A percentile compares a stretch with the other conserved stretches of the same genome.
These are phyloP conservation scores for Archaeoteleia sp. DNA, from an alignment of 2,888 invertebrate species.

Conservation along the genomic window DNA sequence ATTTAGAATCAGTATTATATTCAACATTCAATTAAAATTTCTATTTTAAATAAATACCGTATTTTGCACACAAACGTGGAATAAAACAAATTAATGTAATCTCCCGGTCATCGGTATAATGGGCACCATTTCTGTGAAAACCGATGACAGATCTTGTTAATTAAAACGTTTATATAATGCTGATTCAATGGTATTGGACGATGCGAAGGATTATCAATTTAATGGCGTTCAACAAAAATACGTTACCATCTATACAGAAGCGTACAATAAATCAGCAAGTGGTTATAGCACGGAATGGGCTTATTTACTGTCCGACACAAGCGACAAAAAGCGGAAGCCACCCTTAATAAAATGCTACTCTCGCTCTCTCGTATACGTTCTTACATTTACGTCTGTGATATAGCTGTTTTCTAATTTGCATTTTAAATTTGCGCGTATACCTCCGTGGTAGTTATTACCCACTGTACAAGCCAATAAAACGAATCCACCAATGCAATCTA, in stretches of 20 bases:
- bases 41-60: constrained; percentile 21
- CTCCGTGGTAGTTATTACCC: constrained; percentile 36
- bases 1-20: not conserved
- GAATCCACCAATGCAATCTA: constrained; percentile 17
- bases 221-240: constrained; percentile 41
- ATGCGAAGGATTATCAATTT: constrained; percentile 41
- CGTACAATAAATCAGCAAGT: constrained; percentile 38
- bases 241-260: constrained; percentile 20
- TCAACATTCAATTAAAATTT: constrained; percentile 16
- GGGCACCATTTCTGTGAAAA: constrained; percentile 11
- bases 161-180: constrained; percentile 42
- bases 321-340: constrained; percentile 46
- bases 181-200: constrained; percentile 7
- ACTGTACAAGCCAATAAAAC: constrained; percentile 45
- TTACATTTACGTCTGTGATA: constrained; percentile 37
- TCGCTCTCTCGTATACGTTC: constrained; percentile 17
- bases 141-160: constrained; percentile 31
- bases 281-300: constrained; percentile 34
- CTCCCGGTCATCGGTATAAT: constrained; percentile 15
- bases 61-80: constrained; percentile 7
- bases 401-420: constrained; percentile 42
- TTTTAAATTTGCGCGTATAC: constrained; percentile 43
- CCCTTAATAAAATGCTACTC: constrained; percentile 41
- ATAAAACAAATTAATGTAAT: constrained; percentile 27
- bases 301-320: constrained; percentile 36